Base-by-base conservation (phyloP, 2,797 vertebrate genomes). In the Carapus acus region DNA sequence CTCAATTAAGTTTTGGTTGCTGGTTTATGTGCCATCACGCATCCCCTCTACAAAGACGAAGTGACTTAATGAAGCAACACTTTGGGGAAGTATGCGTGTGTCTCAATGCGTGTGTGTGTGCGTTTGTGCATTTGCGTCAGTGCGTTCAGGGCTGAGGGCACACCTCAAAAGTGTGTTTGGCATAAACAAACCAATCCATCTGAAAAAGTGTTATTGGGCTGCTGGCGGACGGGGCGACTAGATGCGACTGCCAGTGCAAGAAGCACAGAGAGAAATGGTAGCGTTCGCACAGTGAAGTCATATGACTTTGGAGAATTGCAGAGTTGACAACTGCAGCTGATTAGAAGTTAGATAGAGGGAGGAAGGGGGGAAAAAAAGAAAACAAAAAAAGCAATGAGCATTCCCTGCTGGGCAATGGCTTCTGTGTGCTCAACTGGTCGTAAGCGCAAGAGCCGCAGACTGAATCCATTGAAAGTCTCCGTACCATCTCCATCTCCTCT, bases 391-490 rank as follows among this genome's bases (percentile, higher is more conserved):
- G 53, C 46, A 48, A 69, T 19, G 85, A 89, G 71, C 80, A 84
- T 83, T 87, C 78, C 87, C 88, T 90, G 87, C 88, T 87, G 86
- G 89, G 84, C 85, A 79, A 86, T 82, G 82, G 49, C 79, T 79
- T 80, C 86, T 82, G 81, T 74, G 85, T 90, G 91, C 88, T 96
- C 92, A 62, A 87, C 81, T 89, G 90, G 92, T 92, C 92, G 93
- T 94, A 89, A 93, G 92, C 91, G 83, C 65, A n/a, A 91, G 92
- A 93, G 91, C 88, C 88, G 96, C 96, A 99, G 95, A 91, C 92
- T 91, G 88, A 86, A 89, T 86, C 87, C 93, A 92, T 94, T 97
- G 96, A 98, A 99, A 96, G 93, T 85, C 88, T 90, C 85, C 86
- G 85, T 82, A 88, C 86, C 85, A 89, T 88, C 73, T 81, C 88